These are phyloP conservation scores for Brachyhypopomus gauderio DNA, from an alignment of 2,113 vertebrate species.

Conservation along the genomic window DNA sequence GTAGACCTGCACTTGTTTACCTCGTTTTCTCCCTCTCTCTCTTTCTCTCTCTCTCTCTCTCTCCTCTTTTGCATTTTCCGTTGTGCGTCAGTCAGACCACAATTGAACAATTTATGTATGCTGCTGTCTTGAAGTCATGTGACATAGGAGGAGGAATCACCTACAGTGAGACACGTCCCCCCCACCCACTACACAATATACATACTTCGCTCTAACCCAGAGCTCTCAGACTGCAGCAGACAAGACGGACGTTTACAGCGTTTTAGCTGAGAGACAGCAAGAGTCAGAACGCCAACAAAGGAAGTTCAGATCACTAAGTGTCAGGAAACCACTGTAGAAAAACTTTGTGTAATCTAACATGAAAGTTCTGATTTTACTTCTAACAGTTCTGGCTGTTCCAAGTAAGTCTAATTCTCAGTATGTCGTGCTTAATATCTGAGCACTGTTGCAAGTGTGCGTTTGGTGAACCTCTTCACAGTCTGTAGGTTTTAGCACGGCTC, in stretches of 20 bases:
- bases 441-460: neutral
- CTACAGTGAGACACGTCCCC: constrained; percentile 33
- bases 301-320: constrained; percentile 3
- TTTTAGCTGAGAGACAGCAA: neutral
- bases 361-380: constrained; percentile 22
- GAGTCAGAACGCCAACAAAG: neutral
- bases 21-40: constrained; percentile 10
- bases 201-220: constrained; percentile 43
- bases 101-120: constrained; percentile 45
- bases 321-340: neutral
- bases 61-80: constrained; percentile 69
- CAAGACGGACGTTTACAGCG: neutral
- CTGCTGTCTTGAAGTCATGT: constrained; percentile 64
- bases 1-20: constrained; percentile 33
- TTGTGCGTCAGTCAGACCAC: constrained; percentile 61
- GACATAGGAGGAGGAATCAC: constrained; percentile 62
- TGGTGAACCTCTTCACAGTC: no score
- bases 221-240: constrained; percentile 25
- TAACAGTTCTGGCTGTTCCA: constrained; percentile 17
- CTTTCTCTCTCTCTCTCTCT: constrained; percentile 60
- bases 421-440: neutral
- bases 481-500: no score
- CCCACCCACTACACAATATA: constrained; percentile 59
- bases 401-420: constrained; percentile 7
- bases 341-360: neutral